These are phyloP conservation scores for Drosophila subquinaria DNA, from an alignment of 2,888 invertebrate genomes.

Conservation along the genomic window DNA sequence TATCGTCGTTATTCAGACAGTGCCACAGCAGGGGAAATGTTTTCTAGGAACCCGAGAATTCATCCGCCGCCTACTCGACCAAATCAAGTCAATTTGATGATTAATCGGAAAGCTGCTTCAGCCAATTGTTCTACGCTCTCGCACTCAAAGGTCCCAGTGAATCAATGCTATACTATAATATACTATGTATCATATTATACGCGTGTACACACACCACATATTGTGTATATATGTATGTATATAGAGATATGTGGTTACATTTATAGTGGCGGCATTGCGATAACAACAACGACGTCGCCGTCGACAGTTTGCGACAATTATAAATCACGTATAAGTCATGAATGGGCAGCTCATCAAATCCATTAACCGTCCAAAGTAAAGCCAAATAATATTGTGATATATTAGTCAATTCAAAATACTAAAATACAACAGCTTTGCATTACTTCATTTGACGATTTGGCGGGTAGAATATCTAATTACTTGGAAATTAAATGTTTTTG, in stretches of 20 bases:
- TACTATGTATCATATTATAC: background rate
- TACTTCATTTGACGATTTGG: background rate
- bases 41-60: slow-evolving; percentile 27
- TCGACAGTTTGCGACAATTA: slow-evolving; percentile 27
- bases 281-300: slow-evolving; percentile 22
- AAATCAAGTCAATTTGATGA: slow-evolving; percentile 33
- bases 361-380: slow-evolving; percentile 6
- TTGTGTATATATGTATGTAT: background rate
- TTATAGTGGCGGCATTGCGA: slow-evolving; percentile 24
- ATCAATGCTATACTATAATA: slow-evolving; percentile 30
- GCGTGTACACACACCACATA: slow-evolving; percentile 6
- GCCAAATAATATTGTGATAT: slow-evolving; percentile 8
- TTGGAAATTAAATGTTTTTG: background rate
- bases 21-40: slow-evolving; percentile 5
- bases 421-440: background rate
- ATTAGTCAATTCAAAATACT: background rate
- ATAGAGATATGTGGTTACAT: slow-evolving; percentile 24
- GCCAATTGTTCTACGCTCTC: slow-evolving; percentile 36
- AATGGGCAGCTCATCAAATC: slow-evolving; percentile 35
- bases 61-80: slow-evolving; percentile 11
- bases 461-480: slow-evolving; percentile 21
- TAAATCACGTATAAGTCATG: slow-evolving; percentile 40
- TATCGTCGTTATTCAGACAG: background rate
- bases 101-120: slow-evolving; percentile 48
- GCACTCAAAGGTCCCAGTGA: slow-evolving; percentile 27